These are phyloP conservation scores for Nothocercus julius DNA, from an alignment of 2,113 vertebrate species.

Conservation along the genomic window DNA sequence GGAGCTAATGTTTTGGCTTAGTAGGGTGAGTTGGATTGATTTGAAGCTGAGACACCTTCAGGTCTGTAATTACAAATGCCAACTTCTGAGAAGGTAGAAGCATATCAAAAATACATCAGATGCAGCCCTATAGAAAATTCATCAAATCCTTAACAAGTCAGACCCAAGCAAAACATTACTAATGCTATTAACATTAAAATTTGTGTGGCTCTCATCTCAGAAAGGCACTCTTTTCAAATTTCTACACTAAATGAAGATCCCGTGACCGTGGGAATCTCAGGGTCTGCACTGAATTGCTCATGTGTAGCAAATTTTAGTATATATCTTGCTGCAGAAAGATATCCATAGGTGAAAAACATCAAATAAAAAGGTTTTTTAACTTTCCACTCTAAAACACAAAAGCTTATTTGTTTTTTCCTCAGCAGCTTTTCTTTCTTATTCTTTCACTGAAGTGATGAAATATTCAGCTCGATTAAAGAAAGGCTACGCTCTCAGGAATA, in stretches of 20 bases:
- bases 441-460: background rate
- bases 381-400: background rate
- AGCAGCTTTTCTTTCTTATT: background rate
- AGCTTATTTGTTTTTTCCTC: background rate
- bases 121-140: constrained; percentile 7
- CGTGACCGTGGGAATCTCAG: background rate
- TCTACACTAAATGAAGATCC: background rate
- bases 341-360: background rate
- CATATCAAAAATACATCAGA: background rate
- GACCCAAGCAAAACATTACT: constrained; percentile 27
- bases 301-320: background rate
- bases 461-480: background rate
- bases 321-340: background rate
- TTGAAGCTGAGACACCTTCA: background rate
- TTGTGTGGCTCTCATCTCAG: background rate
- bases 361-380: background rate
- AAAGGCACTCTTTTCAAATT: background rate
- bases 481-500: background rate
- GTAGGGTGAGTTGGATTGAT: constrained; percentile 5
- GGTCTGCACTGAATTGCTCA: accelerated
- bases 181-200: background rate
- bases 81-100: background rate
- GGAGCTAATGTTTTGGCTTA: constrained; percentile 28
- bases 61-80: constrained; percentile 28
- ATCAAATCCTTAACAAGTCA: constrained; percentile 36